A percentile compares a stretch with the other conserved stretches of the same genome.
Conservation (phyloP, 1,140 invertebrate genomes). For the Dendroctonus ponderosae region DNA sequence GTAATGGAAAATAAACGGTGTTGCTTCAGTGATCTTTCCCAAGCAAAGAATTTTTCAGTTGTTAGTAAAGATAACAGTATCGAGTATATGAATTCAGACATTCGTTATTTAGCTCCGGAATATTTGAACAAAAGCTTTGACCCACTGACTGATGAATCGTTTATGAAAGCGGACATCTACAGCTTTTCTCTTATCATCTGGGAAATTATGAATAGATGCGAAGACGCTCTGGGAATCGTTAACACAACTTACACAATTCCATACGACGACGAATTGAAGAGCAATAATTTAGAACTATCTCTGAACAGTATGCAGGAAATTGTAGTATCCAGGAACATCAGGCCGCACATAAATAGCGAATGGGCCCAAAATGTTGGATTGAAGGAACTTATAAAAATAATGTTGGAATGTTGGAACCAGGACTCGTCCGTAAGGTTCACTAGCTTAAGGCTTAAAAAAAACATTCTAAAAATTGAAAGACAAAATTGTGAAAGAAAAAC, state of each 20-base stretch:
- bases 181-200: conserved; percentile 88
- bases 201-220: conserved; percentile 80
- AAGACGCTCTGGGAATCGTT: conserved; percentile 52
- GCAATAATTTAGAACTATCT: conserved; percentile 79
- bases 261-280: conserved; percentile 74
- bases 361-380: conserved; percentile 76
- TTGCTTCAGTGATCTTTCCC: conserved; percentile 91
- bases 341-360: conserved; percentile 72
- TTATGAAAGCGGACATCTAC: conserved; percentile 94
- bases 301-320: conserved; percentile 85
- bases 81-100: conserved; percentile 77
- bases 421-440: conserved; percentile 85
- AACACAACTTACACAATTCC: conserved; percentile 76
- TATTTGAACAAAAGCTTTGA: conserved; percentile 79
- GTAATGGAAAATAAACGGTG: conserved; percentile 89
- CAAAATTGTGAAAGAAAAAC: too few species aligned
- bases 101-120: conserved; percentile 86
- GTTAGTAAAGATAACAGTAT: conserved; percentile 77
- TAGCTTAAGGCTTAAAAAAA: conserved; percentile 89
- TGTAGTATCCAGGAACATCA: conserved; percentile 73
- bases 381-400: conserved; percentile 70
- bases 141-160: conserved; percentile 80
- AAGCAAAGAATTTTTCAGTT: conserved; percentile 76
- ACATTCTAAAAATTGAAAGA: conserved; percentile 65
- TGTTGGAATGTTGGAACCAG: conserved; percentile 90